Evolutionary conservation across 1,140 invertebrate genomes (phyloP).

Genomic region (Augochlora pura): DNA sequence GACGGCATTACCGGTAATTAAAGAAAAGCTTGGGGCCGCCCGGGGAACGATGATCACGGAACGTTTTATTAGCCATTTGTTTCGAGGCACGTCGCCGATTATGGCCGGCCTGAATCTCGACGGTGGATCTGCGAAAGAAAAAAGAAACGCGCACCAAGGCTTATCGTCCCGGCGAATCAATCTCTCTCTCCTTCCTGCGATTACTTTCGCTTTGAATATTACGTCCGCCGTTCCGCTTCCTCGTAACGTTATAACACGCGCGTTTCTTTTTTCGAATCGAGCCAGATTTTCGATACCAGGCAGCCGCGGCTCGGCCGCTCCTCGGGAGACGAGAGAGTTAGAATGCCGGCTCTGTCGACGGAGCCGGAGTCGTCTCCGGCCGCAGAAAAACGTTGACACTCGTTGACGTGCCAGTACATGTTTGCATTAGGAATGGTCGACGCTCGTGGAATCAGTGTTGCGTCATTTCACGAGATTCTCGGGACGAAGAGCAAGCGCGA

Average conservation of each 20-base stretch:
- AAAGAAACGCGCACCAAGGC: too few relatives aligned
- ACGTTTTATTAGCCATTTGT: conserved; percentile 29
- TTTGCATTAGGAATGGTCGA: conserved; percentile 10
- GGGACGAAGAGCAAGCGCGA: neutral
- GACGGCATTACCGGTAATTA: conserved; percentile 13
- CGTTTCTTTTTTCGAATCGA: neutral
- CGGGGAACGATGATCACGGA: conserved; percentile 15
- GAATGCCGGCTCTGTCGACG: neutral
- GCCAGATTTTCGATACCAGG: neutral
- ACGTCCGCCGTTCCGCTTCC: conserved; percentile 2
- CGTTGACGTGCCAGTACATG: neutral
- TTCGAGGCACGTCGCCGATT: conserved; percentile 3
- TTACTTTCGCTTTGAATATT: conserved; percentile 16
- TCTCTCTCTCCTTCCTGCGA: conserved; percentile 1
- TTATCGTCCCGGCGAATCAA: too few relatives aligned
- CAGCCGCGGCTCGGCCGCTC: neutral
- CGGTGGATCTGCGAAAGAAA: neutral
- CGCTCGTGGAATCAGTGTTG: neutral
- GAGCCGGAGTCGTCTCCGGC: neutral
- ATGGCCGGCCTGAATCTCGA: conserved; percentile 1
- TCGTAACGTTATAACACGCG: neutral
- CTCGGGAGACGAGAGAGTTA: neutral
- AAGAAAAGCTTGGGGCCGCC: conserved; percentile 22
- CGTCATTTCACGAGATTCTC: conserved; percentile 2
- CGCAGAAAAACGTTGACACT: neutral